A percentile compares a stretch with the other conserved stretches of the same genome.
These are phyloP conservation scores for Caenorhabditis auriculariae DNA, from an alignment of 2,888 invertebrate species.

Conservation along the genomic window DNA sequence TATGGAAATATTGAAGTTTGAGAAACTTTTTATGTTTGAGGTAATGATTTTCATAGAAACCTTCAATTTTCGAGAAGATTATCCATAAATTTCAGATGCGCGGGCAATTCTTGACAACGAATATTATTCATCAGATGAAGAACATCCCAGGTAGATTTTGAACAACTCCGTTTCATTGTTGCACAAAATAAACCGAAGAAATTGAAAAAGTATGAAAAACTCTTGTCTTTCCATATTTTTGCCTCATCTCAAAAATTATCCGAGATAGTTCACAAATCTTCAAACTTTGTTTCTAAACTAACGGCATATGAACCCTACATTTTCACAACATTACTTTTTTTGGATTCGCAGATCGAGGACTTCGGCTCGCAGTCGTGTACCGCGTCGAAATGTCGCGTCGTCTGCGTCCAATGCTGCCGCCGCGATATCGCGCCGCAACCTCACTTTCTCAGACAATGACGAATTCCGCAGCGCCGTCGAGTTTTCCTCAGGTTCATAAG, in stretches of 20 bases:
- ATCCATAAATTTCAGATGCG: slow-evolving; percentile 5
- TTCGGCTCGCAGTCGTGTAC: slow-evolving; percentile 1
- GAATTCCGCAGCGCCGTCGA: slow-evolving; percentile 37
- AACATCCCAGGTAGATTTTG: slow-evolving; percentile 2
- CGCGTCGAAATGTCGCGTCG: slow-evolving; percentile 5
- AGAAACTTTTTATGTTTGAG: neutral
- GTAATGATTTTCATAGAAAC: neutral
- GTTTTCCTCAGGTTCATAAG: slow-evolving; percentile 24
- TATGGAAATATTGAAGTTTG: neutral
- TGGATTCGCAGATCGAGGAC: too few species aligned
- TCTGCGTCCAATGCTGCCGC: slow-evolving; percentile 4
- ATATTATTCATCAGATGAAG: slow-evolving; percentile 20
- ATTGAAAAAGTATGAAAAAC: too few species aligned
- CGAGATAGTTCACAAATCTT: slow-evolving; percentile 7
- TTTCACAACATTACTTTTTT: too few species aligned
- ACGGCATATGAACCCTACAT: too few species aligned
- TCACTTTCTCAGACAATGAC: slow-evolving; percentile 31
- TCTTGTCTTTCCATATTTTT: neutral
- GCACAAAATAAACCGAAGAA: too few species aligned
- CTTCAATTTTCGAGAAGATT: too few species aligned
- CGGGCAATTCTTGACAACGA: slow-evolving; percentile 8
- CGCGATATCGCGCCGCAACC: neutral
- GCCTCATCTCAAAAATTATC: neutral
- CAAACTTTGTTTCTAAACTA: too few species aligned
- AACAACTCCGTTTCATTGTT: too few species aligned